Evolutionary conservation across 1,140 invertebrate species (phyloP).

Genomic region (Hormaphis cornu): DNA sequence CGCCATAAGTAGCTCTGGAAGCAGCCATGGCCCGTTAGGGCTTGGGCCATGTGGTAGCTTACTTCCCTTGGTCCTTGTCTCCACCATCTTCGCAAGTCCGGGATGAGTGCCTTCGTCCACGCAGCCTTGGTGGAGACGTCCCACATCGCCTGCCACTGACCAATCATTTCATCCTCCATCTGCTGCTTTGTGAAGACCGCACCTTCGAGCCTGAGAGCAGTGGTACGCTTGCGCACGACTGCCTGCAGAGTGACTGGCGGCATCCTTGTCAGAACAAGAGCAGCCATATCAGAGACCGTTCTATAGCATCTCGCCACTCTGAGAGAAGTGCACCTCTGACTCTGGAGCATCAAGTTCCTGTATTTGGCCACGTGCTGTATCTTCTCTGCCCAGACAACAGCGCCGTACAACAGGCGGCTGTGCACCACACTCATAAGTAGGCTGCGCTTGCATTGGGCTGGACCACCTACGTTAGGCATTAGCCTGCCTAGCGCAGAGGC

Average conservation of each 20-base stretch:
- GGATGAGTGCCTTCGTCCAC: neutral
- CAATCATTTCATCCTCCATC: neutral
- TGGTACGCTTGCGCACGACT: neutral
- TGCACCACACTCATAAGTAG: conserved; percentile 37
- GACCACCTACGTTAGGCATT: conserved; percentile 39
- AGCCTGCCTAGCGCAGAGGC: conserved; percentile 36
- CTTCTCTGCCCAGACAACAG: conserved; percentile 54
- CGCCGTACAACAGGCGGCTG: neutral
- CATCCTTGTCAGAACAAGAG: neutral
- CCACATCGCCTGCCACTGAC: neutral
- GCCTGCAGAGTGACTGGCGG: neutral
- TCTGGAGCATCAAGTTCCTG: neutral
- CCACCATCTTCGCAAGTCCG: neutral
- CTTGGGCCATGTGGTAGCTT: neutral
- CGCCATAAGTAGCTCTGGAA: no score
- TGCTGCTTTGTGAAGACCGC: neutral
- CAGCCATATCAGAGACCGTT: neutral
- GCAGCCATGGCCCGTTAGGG: neutral
- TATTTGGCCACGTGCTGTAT: neutral
- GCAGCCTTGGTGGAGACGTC: neutral
- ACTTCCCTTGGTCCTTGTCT: neutral
- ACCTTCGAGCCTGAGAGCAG: neutral
- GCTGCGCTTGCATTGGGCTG: conserved; percentile 40
- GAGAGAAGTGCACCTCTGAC: neutral
- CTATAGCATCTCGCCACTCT: neutral